Evolutionary conservation across 2,888 invertebrate genomes (phyloP).

Genomic region (Halictus quadricinctus): DNA sequence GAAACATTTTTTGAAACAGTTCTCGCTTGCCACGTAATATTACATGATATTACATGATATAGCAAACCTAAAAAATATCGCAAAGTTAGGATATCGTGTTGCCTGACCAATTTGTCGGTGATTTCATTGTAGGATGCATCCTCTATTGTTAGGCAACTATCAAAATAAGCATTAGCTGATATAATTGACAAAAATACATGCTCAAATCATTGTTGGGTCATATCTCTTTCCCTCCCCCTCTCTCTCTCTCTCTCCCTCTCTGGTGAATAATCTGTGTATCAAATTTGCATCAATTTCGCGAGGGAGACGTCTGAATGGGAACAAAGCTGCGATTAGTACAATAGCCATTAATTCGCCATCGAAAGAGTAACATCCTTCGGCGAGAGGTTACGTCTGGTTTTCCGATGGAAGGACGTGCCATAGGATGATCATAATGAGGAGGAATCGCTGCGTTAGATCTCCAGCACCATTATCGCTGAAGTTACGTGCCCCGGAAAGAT

Average conservation of each 20-base stretch:
- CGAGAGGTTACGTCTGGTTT: slow-evolving; percentile 20
- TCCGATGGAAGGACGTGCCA: slow-evolving; percentile 8
- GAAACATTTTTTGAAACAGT: background rate
- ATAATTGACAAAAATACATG: background rate
- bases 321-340: background rate
- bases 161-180: background rate
- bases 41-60: too few relatives aligned
- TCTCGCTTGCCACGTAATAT: background rate
- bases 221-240: background rate
- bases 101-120: background rate
- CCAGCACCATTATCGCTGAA: slow-evolving; percentile 31
- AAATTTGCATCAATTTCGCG: background rate
- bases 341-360: slow-evolving; percentile 4
- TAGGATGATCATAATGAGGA: slow-evolving; percentile 9
- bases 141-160: background rate
- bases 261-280: background rate
- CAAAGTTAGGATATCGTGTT: background rate
- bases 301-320: background rate
- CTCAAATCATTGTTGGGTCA: background rate
- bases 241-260: background rate
- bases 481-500: slow-evolving; percentile 43
- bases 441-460: slow-evolving; percentile 34
- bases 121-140: background rate
- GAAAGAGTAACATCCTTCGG: slow-evolving; percentile 10
- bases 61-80: too few relatives aligned